A percentile compares a stretch with the other conserved stretches of the same genome.
These are phyloP conservation scores for Oithona nana DNA, from an alignment of 2,888 invertebrate species.

Conservation along the genomic window DNA sequence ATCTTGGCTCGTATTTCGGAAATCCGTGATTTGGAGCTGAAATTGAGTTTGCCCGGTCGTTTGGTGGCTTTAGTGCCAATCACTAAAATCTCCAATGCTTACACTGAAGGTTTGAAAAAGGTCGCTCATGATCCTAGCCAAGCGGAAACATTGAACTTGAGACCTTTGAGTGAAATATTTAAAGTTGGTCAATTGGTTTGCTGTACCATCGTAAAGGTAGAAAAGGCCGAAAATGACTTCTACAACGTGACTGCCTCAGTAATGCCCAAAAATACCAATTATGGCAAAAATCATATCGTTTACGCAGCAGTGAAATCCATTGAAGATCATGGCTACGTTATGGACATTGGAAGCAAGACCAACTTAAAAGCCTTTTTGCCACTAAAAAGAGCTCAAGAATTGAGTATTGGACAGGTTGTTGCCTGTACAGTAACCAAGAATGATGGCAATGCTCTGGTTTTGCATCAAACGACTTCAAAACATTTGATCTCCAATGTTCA, in stretches of 20 bases:
- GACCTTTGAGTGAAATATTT: constrained; percentile 1
- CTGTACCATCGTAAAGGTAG: neutral
- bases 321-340: constrained; percentile 8
- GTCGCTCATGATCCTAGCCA: neutral
- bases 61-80: neutral
- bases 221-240: neutral
- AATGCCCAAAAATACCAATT: neutral
- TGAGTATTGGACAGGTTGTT: neutral
- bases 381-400: neutral
- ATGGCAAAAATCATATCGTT: neutral
- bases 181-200: neutral
- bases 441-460: neutral
- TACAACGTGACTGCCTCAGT: constrained; percentile 1
- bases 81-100: constrained; percentile 3
- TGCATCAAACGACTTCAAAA: neutral
- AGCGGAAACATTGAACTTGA: neutral
- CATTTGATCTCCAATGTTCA: neutral
- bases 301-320: neutral
- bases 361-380: neutral
- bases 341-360: neutral
- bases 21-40: neutral
- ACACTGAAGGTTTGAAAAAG: neutral
- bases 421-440: neutral
- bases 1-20: neutral
- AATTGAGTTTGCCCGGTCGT: neutral